These are phyloP conservation scores for Ginglymostoma cirratum DNA, from an alignment of 2,113 vertebrate genomes.

Conservation along the genomic window DNA sequence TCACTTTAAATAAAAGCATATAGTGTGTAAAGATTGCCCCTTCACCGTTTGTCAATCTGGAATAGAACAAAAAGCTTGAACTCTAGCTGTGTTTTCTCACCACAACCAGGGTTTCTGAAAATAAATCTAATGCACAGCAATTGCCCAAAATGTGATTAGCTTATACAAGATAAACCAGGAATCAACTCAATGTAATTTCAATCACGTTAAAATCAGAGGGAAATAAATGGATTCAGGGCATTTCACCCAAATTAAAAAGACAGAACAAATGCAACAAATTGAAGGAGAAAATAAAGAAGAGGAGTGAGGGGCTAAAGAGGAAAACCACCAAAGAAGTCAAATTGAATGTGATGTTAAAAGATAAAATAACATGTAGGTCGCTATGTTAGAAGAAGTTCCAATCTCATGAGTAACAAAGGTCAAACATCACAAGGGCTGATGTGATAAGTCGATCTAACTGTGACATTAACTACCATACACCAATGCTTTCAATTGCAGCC, in stretches of 20 bases:
- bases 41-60: background rate
- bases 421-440: conserved; percentile 60
- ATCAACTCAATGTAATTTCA: background rate
- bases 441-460: conserved; percentile 58
- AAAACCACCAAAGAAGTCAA: background rate
- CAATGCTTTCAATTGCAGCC: conserved; percentile 65
- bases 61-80: background rate
- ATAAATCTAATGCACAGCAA: background rate
- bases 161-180: background rate
- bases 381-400: background rate
- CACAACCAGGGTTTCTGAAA: background rate
- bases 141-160: background rate
- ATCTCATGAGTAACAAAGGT: conserved; percentile 48
- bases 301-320: background rate
- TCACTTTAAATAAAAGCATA: background rate
- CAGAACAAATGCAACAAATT: too few species aligned
- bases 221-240: background rate
- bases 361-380: background rate
- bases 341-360: background rate
- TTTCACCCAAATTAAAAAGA: background rate
- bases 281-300: background rate
- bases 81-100: too few species aligned
- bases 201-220: background rate
- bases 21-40: background rate
- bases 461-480: conserved; percentile 57